Conservation (phyloP, 1,140 invertebrate genomes). For the Lepidotrigona ventralis region DNA sequence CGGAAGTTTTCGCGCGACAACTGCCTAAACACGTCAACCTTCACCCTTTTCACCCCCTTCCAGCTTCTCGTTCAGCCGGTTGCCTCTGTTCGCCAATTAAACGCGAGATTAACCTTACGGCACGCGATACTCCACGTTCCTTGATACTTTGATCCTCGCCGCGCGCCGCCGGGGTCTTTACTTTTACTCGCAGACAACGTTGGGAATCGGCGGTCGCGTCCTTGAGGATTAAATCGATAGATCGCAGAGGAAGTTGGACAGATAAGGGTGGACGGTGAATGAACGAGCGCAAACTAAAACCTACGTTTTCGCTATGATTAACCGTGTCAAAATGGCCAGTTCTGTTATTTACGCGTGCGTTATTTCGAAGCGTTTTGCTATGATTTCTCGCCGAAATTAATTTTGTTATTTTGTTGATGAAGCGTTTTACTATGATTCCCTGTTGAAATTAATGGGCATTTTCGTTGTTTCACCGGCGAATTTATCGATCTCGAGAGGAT, state of each 20-base stretch:
- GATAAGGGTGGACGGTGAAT: conserved; percentile 9
- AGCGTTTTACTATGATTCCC: not conserved
- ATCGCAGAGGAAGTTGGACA: not conserved
- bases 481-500: not conserved
- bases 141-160: conserved; percentile 56
- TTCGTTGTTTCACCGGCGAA: not conserved
- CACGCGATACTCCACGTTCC: conserved; percentile 24
- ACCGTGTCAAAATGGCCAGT: too few relatives aligned
- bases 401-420: too few relatives aligned
- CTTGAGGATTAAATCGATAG: conserved; percentile 20
- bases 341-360: too few relatives aligned
- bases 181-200: conserved; percentile 16
- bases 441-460: not conserved
- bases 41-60: not conserved
- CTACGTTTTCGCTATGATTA: too few relatives aligned
- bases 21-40: not conserved
- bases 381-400: too few relatives aligned
- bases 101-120: conserved; percentile 47
- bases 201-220: not conserved
- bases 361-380: too few relatives aligned
- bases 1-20: conserved; percentile 45
- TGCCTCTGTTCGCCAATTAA: conserved; percentile 49
- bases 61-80: not conserved
- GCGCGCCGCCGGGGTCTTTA: conserved; percentile 11
- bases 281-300: not conserved